Evolutionary conservation across 2,113 vertebrate genomes (phyloP).

Genomic region (Perccottus glenii): DNA sequence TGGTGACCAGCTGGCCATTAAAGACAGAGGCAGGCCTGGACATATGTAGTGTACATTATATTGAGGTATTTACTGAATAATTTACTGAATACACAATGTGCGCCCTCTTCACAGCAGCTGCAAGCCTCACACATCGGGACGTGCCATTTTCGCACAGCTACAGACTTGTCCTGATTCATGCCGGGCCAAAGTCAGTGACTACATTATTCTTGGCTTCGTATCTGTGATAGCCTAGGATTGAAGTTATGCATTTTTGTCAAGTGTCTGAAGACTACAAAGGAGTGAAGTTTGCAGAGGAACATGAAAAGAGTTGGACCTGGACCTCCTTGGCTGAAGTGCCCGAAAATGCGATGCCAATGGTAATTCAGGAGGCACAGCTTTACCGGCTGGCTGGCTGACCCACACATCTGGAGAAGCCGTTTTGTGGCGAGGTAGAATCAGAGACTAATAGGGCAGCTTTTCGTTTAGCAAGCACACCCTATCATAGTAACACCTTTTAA

Average conservation of each 20-base stretch:
- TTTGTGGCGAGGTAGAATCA: slow-evolving; percentile 53
- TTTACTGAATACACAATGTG: slow-evolving; percentile 79
- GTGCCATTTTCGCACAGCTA: slow-evolving; percentile 51
- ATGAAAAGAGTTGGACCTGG: slow-evolving; percentile 44
- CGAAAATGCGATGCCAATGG: slow-evolving; percentile 51
- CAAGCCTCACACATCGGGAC: slow-evolving; percentile 57
- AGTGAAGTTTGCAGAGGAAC: slow-evolving; percentile 45
- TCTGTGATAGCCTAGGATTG: slow-evolving; percentile 61
- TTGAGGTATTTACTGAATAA: slow-evolving; percentile 82
- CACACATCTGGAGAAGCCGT: slow-evolving; percentile 71
- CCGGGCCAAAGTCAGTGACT: slow-evolving; percentile 70
- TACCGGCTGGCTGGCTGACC: slow-evolving; percentile 56
- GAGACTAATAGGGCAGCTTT: slow-evolving; percentile 62
- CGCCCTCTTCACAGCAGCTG: slow-evolving; percentile 67
- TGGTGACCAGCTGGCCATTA: slow-evolving; percentile 85
- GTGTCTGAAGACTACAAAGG: slow-evolving; percentile 39
- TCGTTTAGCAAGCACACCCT: slow-evolving; percentile 56
- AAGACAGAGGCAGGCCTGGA: slow-evolving; percentile 75
- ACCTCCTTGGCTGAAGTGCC: slow-evolving; percentile 46
- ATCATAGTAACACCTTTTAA: slow-evolving; percentile 68
- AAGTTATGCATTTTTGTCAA: slow-evolving; percentile 61
- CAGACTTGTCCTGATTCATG: slow-evolving; percentile 70
- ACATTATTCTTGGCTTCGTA: slow-evolving; percentile 71
- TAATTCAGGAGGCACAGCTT: slow-evolving; percentile 48
- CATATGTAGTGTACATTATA: slow-evolving; percentile 84